Evolutionary conservation across 1,140 invertebrate genomes (phyloP), one percentile per base, ranked within the genome.

Genomic region (Drosophila pallidifrons): DNA sequence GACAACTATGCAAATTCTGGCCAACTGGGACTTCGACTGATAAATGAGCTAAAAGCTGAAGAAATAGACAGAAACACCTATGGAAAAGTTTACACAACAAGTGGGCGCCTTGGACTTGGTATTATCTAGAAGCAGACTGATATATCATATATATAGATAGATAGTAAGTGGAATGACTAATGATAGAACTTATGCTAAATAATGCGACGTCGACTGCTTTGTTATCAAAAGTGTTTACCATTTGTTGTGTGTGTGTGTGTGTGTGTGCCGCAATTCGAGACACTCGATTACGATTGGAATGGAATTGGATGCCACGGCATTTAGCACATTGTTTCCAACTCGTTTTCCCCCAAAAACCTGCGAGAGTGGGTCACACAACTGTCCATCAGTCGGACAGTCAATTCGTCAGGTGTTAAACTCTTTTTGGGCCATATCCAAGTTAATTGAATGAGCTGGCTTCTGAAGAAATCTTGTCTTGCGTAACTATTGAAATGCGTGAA

Each of bases 131-230:
- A 15, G 3, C 7, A 30, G 4, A 46, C n/a, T 32, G 30, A 61
- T 35, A 10, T 35, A 3, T 15, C 15, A 15, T 32, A 5, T 5
- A 11, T 7, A 38, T 7, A 51, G 43, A 60, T 16, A 60, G 32
- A 59, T 41, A 49, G 45, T 38, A 51, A 25, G 55, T 32, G 47
- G 35, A 43, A 68, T 86, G 82, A 86, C 76, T 87, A 88, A 88
- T 79, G 16, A 57, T 16, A 77, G 61, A 61, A 68, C 71, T 32
- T 77, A 87, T 82, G 76, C 82, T 87, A 83, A 83, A 66, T 75
- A 57, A 57, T 25, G 11, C 8, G 16, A 11, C 10, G 47, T 20
- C 20, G 15, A 15, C 3, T 0, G 30, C 1, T 54, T 5, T n/a
- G 13, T 13, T 32, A 54, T 32, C 30, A 11, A 15, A 15, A 7